phyloP scores from a whole-genome alignment of 2,113 vertebrate species.

The Ahaetulla prasina region DNA sequence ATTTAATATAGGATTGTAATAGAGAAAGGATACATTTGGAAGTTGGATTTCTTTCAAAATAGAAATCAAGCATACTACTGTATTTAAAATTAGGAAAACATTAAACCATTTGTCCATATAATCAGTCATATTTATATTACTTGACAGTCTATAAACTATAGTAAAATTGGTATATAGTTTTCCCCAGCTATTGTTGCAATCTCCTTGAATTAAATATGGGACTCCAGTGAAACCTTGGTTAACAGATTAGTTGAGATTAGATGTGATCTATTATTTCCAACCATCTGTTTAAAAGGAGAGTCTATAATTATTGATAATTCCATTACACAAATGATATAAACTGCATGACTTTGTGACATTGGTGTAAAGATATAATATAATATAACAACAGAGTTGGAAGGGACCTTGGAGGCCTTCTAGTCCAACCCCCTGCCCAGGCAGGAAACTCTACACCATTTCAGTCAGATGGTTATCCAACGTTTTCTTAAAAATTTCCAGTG shows the following conservation, averaged over 20 bases:
- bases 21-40: neutral
- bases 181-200: neutral
- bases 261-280: neutral
- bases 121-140: neutral
- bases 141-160: neutral
- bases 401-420: too few species aligned
- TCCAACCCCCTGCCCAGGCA: too few species aligned
- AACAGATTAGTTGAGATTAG: neutral
- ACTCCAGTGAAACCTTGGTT: neutral
- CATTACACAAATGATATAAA: neutral
- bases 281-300: neutral
- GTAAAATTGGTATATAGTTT: neutral
- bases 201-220: neutral
- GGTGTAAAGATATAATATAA: too few species aligned
- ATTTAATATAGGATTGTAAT: neutral
- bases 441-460: too few species aligned
- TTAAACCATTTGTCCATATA: neutral
- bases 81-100: neutral
- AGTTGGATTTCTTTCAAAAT: neutral
- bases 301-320: neutral
- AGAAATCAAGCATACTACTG: neutral
- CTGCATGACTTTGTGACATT: neutral
- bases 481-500: too few species aligned
- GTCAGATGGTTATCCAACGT: too few species aligned
- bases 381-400: too few species aligned